Evolutionary conservation across 2,888 invertebrate species (phyloP).

Genomic region (Gibbula magus): DNA sequence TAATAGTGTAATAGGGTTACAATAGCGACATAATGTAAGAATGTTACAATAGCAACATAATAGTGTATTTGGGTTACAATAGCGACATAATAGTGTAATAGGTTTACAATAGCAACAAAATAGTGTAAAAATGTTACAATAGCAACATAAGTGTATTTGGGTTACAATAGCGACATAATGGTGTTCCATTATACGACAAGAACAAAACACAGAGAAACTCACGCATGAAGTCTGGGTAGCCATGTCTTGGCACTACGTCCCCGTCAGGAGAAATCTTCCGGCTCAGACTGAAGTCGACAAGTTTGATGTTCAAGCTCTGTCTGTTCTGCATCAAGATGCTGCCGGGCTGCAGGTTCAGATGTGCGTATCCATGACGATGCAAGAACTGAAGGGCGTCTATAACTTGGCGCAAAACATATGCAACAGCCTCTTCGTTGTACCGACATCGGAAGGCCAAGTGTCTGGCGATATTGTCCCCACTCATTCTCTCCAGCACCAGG

Average conservation of each 20-base stretch:
- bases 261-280: constrained; percentile 75
- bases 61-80: no score
- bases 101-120: no score
- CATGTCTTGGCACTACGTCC: constrained; percentile 57
- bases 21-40: no score
- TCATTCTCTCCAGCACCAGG: constrained; percentile 78
- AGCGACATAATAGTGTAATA: no score
- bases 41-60: no score
- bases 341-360: constrained; percentile 87
- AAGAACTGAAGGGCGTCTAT: constrained; percentile 84
- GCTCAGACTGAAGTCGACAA: constrained; percentile 93
- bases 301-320: constrained; percentile 80
- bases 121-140: no score
- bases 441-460: constrained; percentile 91
- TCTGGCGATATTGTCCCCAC: constrained; percentile 93
- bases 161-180: no score
- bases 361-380: constrained; percentile 87
- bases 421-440: constrained; percentile 94
- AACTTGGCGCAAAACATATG: constrained; percentile 84
- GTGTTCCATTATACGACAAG: no score
- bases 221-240: constrained; percentile 72
- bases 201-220: constrained; percentile 20
- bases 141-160: no score
- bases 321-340: constrained; percentile 92
- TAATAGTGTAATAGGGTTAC: no score